Evolutionary conservation across 2,888 invertebrate species (phyloP), one percentile per base, ranked within the genome.

Genomic region (Cheilosia urbana): DNA sequence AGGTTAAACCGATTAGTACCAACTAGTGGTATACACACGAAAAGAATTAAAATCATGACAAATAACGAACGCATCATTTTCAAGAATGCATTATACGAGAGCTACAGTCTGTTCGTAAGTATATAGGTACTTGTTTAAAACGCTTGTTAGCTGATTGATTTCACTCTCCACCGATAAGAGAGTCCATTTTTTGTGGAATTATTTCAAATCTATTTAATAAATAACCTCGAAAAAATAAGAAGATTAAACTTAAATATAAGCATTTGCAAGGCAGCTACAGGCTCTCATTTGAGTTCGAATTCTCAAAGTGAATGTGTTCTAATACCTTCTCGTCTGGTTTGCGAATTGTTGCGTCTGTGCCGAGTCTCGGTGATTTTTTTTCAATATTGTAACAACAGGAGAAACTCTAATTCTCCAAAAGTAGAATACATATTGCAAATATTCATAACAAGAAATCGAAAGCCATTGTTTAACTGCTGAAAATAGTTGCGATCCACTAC

Each of bases 211-310:
- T 27, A 65, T n/a, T 27, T 24, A 57, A 69, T 30, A 76, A 57
- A 75, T 49, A 49, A 58, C 63, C 66, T 66, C 40, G 42, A 66
- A 57, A 57, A 34, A 62, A 49, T 30, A 51, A 17, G 19, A 42
- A 49, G 77, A 77, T 69, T 55, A 69, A 55, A 63, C 6, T 40
- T 69, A 40, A 42, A 80, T 76, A 76, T 65, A 81, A 76, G 58
- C 69, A 37, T 58, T 37, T 37, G 55, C 17, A 24, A 37, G 42
- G 42, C 11, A n/a, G 19, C n/a, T 19, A 17, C 11, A 7, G 19
- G 24, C 30, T 58, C 69, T 49, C 76, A 81, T 69, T 81, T 51
- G 63, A 71, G 65, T 42, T 69, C 24, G 55, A 34, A 24, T 40
- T 51, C 76, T 68, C 63, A 19, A 65, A 58, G 13, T 1, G 69